Percentiles rank a stretch among this genome's conserved stretches.
Evolutionary conservation across 30 jellyfish, hydroid and myxozoan genomes (phyloP).

Genomic region (Cassiopea andromeda): DNA sequence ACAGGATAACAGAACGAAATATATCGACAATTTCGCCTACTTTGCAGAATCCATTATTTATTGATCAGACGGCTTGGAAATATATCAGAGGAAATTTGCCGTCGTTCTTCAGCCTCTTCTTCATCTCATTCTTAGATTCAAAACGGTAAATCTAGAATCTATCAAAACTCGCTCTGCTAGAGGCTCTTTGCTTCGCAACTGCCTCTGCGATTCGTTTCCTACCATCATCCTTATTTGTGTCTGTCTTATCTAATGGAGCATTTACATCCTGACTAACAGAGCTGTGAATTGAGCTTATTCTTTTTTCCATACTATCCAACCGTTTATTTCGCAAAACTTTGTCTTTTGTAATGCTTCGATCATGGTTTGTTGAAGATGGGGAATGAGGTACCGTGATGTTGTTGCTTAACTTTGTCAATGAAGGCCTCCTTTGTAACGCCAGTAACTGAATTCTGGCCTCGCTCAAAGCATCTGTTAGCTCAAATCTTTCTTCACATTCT

Average conservation of each 20-base stretch:
- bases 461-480: conserved; percentile 87
- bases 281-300: conserved; percentile 12
- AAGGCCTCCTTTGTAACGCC: conserved; percentile 17
- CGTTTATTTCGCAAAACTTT: conserved; percentile 2
- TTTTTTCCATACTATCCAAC: conserved; percentile 13
- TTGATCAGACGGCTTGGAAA: too few relatives aligned
- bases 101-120: background rate
- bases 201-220: conserved; percentile 81
- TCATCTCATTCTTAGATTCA: background rate
- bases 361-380: conserved; percentile 41
- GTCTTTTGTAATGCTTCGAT: conserved; percentile 13
- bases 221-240: conserved; percentile 24
- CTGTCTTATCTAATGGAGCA: conserved; percentile 3
- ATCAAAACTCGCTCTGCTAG: conserved; percentile 60
- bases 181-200: conserved; percentile 56
- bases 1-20: too few relatives aligned
- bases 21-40: too few relatives aligned
- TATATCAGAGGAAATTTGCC: background rate
- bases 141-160: background rate
- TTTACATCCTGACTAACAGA: conserved; percentile 31
- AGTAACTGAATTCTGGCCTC: conserved; percentile 87
- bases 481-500: conserved; percentile 97
- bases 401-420: background rate
- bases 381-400: conserved; percentile 16
- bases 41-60: too few relatives aligned